Evolutionary conservation across 1,140 invertebrate genomes (phyloP).

Genomic region (Paracyclopina nana): DNA sequence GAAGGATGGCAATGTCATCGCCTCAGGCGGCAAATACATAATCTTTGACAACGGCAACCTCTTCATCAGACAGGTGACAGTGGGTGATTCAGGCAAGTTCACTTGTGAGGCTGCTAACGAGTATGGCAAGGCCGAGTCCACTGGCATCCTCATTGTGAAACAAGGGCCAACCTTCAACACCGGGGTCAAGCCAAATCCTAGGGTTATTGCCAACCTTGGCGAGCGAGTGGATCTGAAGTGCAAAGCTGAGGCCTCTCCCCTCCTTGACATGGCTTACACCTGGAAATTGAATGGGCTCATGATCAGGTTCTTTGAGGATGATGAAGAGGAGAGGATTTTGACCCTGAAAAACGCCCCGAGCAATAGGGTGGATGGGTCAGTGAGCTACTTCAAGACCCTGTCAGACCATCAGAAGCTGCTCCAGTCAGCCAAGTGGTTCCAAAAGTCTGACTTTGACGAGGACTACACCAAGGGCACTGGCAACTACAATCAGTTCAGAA

Average conservation of each 20-base stretch:
- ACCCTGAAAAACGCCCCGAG: slow-evolving; percentile 17
- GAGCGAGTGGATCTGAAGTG: slow-evolving; percentile 52
- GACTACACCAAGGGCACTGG: slow-evolving; percentile 17
- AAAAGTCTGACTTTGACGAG: neutral
- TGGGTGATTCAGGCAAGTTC: slow-evolving; percentile 69
- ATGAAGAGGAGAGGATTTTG: slow-evolving; percentile 25
- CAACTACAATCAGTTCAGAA: slow-evolving; percentile 13
- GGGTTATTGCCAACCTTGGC: slow-evolving; percentile 41
- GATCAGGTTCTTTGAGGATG: slow-evolving; percentile 38
- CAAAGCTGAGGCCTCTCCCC: slow-evolving; percentile 50
- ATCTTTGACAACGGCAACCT: slow-evolving; percentile 64
- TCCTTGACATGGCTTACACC: slow-evolving; percentile 66
- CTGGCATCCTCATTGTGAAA: slow-evolving; percentile 52
- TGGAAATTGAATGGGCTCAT: slow-evolving; percentile 71
- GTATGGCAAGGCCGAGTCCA: slow-evolving; percentile 54
- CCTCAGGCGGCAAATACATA: slow-evolving; percentile 46
- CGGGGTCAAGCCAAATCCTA: slow-evolving; percentile 42
- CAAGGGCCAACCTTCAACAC: slow-evolving; percentile 27
- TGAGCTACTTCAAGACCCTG: neutral
- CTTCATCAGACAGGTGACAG: slow-evolving; percentile 60
- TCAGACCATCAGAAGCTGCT: slow-evolving; percentile 1
- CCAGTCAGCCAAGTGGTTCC: neutral
- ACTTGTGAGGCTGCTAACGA: slow-evolving; percentile 67
- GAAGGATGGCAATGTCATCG: slow-evolving; percentile 63
- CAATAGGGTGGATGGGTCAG: neutral